Evolutionary conservation across 1,140 invertebrate genomes (phyloP).

Genomic region (Maniola jurtina): DNA sequence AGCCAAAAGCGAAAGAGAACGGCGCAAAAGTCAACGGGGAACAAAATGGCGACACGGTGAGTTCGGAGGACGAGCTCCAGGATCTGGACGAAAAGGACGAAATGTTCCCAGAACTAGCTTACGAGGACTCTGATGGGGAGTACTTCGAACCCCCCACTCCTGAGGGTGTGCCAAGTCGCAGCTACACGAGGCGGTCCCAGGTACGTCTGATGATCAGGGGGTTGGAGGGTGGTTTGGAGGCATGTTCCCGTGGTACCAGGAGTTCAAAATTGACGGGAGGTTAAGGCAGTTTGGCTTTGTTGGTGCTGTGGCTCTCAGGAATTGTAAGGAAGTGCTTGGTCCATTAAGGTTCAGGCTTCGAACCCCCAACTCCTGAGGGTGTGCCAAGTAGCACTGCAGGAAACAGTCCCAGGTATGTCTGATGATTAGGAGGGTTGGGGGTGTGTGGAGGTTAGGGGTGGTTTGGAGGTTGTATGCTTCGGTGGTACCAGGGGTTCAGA

Average conservation of each 20-base stretch:
- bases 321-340: too few relatives aligned
- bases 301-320: too few relatives aligned
- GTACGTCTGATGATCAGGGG: constrained; percentile 29
- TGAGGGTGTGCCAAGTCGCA: constrained; percentile 48
- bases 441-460: background rate
- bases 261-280: too few relatives aligned
- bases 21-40: constrained; percentile 48
- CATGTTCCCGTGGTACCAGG: background rate
- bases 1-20: constrained; percentile 51
- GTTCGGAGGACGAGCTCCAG: constrained; percentile 53
- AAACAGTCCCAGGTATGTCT: constrained; percentile 55
- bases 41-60: constrained; percentile 49
- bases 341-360: constrained; percentile 28
- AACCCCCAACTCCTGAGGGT: constrained; percentile 45
- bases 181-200: constrained; percentile 58
- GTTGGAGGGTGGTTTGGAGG: background rate
- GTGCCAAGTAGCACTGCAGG: constrained; percentile 49
- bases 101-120: constrained; percentile 65
- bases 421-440: background rate
- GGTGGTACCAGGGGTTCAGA: background rate
- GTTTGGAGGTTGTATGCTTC: background rate
- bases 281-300: too few relatives aligned
- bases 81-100: constrained; percentile 47
- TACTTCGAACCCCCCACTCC: constrained; percentile 49
- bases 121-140: constrained; percentile 64